A percentile compares a stretch with the other conserved stretches of the same genome.
Evolutionary conservation across 2,888 invertebrate genomes (phyloP).

Genomic region (Aproaerema taeniolella): DNA sequence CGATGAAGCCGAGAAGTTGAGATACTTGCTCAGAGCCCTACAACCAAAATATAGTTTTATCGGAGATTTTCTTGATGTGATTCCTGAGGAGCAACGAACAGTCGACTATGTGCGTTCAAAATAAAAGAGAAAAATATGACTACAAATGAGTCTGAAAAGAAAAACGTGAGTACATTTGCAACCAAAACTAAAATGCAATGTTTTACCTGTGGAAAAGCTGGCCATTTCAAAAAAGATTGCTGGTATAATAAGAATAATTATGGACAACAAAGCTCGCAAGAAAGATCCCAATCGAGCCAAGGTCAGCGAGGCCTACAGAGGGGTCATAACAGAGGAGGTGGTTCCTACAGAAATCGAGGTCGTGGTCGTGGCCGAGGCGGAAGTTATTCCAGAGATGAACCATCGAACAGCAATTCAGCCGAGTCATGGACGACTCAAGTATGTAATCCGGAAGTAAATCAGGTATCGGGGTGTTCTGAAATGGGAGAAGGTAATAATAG

Average conservation of each 20-base stretch:
- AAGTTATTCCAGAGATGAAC: background rate
- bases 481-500: constrained; percentile 1
- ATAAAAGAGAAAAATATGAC: constrained; percentile 19
- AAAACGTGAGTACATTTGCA: constrained; percentile 22
- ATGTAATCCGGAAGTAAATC: constrained; percentile 12
- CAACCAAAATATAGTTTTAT: constrained; percentile 28
- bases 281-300: too few species aligned
- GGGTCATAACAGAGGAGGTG: background rate
- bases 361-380: constrained; percentile 12
- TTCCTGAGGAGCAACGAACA: constrained; percentile 17
- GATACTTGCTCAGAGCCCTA: constrained; percentile 25
- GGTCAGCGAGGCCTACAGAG: constrained; percentile 9
- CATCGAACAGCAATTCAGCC: constrained; percentile 2
- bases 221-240: constrained; percentile 24
- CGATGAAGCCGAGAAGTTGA: constrained; percentile 25
- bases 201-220: constrained; percentile 24
- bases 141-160: constrained; percentile 12
- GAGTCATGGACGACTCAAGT: constrained; percentile 22
- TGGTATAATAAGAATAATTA: background rate
- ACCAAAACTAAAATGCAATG: constrained; percentile 20
- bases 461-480: background rate
- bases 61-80: constrained; percentile 27
- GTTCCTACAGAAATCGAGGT: constrained; percentile 8
- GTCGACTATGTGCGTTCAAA: constrained; percentile 24
- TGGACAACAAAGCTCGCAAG: too few species aligned